Conservation (phyloP, 2,888 invertebrate species). For the Pardosa pseudoannulata region DNA sequence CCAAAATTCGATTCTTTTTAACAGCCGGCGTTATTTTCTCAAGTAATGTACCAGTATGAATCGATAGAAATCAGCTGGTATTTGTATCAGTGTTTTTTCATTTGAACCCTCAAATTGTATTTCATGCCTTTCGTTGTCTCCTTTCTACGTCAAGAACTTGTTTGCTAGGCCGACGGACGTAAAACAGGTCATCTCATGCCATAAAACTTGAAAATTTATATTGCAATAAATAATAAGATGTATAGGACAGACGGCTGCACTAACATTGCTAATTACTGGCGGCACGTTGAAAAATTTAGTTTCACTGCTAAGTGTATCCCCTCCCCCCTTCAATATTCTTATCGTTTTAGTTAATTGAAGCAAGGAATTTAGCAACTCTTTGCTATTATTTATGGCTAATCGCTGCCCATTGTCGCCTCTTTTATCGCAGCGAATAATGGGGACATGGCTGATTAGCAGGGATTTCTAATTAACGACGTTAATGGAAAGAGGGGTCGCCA, state of each 20-base stretch:
- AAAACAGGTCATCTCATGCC: too few relatives aligned
- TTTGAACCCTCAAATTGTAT: too few relatives aligned
- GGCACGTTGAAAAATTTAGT: slow-evolving; percentile 9
- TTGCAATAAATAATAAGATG: not conserved
- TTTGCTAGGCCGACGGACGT: too few relatives aligned
- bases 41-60: too few relatives aligned
- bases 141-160: too few relatives aligned
- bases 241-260: not conserved
- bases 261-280: not conserved
- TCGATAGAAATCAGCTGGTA: too few relatives aligned
- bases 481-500: not conserved
- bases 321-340: not conserved
- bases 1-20: too few relatives aligned
- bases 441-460: slow-evolving; percentile 33
- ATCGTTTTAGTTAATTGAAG: not conserved
- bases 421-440: slow-evolving; percentile 28
- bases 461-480: slow-evolving; percentile 50
- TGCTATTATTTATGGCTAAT: slow-evolving; percentile 16
- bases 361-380: slow-evolving; percentile 8
- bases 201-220: not conserved
- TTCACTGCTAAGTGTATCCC: not conserved
- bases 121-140: too few relatives aligned
- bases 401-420: slow-evolving; percentile 22
- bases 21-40: too few relatives aligned
- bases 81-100: too few relatives aligned